Percentiles rank a stretch among this genome's conserved stretches.
Conservation (phyloP, 2,888 invertebrate genomes). For the Xanthia icteritia region DNA sequence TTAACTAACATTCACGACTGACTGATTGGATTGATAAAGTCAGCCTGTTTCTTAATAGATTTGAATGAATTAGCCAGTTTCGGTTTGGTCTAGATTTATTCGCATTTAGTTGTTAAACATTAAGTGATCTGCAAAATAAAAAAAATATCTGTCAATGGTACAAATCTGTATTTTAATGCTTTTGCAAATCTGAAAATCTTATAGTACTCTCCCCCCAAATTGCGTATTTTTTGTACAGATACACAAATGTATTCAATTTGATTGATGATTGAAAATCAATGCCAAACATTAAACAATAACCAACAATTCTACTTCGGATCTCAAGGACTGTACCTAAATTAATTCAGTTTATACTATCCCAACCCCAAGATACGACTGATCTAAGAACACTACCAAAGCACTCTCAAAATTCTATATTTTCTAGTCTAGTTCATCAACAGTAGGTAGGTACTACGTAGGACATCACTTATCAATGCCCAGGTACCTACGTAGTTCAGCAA, state of each 20-base stretch:
- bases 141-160: too few species aligned
- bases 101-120: not conserved
- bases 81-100: not conserved
- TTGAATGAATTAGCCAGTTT: not conserved
- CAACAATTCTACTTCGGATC: not conserved
- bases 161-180: too few species aligned
- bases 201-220: not conserved
- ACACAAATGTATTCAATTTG: not conserved
- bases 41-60: not conserved
- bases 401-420: not conserved
- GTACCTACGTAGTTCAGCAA: not conserved
- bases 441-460: not conserved
- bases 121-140: too few species aligned
- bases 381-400: not conserved
- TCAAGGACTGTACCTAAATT: not conserved
- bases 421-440: not conserved
- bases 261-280: constrained; percentile 6
- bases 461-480: not conserved
- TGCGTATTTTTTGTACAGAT: not conserved
- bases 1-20: constrained; percentile 31
- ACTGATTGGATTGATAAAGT: constrained; percentile 19
- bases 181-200: too few species aligned
- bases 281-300: not conserved
- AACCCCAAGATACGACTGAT: not conserved
- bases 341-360: not conserved